Percentiles rank a stretch among this genome's conserved stretches.
Evolutionary conservation across 2,797 vertebrate genomes (phyloP).

Genomic region (Hoplostethus atlanticus): DNA sequence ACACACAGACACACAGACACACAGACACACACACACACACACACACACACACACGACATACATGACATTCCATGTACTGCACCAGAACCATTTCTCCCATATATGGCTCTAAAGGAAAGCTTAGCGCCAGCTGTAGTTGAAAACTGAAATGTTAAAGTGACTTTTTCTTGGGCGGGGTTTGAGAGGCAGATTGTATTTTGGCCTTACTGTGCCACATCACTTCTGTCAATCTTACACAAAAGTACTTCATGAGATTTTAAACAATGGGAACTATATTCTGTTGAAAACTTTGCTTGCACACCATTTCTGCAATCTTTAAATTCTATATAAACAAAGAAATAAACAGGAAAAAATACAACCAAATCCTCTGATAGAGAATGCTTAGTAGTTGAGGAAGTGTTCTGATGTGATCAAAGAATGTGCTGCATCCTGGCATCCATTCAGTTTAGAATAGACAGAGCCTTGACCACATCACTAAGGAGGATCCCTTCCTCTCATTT

Average conservation of each 20-base stretch:
- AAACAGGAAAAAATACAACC: slow-evolving; percentile 12
- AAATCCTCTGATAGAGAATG: slow-evolving; percentile 40
- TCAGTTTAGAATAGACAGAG: slow-evolving; percentile 29
- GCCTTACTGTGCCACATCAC: background rate
- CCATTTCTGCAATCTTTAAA: background rate
- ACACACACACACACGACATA: slow-evolving; percentile 32
- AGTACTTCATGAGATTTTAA: background rate
- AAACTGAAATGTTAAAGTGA: slow-evolving; percentile 24
- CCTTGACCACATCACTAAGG: slow-evolving; percentile 32
- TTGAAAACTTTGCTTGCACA: background rate
- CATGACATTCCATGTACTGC: slow-evolving; percentile 70
- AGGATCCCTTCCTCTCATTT: slow-evolving; percentile 51
- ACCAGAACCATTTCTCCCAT: slow-evolving; percentile 68
- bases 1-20: background rate
- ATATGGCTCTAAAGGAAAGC: slow-evolving; percentile 61
- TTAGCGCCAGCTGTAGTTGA: slow-evolving; percentile 34
- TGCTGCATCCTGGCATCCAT: slow-evolving; percentile 54
- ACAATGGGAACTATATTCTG: background rate
- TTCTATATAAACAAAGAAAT: background rate
- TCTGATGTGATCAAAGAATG: slow-evolving; percentile 64
- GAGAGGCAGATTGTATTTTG: background rate
- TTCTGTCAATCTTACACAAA: background rate
- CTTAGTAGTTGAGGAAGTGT: slow-evolving; percentile 58
- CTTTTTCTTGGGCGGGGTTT: background rate
- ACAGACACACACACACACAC: slow-evolving; percentile 10